Base-by-base conservation (phyloP, 2,888 invertebrate genomes). In the Ernsta delagoae region DNA sequence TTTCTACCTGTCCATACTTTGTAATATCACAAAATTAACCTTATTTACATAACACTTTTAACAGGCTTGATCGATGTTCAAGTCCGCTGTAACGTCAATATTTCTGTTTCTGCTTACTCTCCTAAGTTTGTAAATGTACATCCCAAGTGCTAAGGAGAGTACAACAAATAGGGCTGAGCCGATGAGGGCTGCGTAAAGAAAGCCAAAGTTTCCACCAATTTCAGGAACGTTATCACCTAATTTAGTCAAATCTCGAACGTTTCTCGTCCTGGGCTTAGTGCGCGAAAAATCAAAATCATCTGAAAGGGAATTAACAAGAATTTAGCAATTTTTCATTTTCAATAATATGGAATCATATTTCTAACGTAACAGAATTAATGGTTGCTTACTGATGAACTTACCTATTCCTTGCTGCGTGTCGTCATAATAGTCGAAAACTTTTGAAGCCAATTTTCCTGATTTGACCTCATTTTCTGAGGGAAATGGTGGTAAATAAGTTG, bases 401-500 rank as follows among this genome's bases (percentile, higher is more conserved):
- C 90, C 89, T 72, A 84, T 79, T 70, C 85, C 82, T 48, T 79
- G 78, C 71, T 85, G 83, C 1, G 84, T 70, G 4, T 86, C 85
- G 53, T 89, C 89, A 64, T 85, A 81, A 48, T 83, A 79, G 54
- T 87, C 85, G 8, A 84, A 72, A 71, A 80, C 83, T 53, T 87
- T 83, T 3, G 78, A 72, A 9, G 83, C 86, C 63, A 86, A 75
- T 79, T 84, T 85, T 65, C 85, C 83, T 5, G 88, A 79, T 70
- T 84, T 84, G 1, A 91, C 76, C 82, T 92, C 90, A 75, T 92
- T 92, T 72, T 87, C 89, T 65, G 80, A 80, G 0, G 90, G 88
- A 75, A 90, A 89, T 9, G 94, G 94, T 5, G 94, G 93, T 43
- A 94, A 81, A 73, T 94, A 94, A 8, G 92, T 91, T 1, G 90